A percentile compares a stretch with the other conserved stretches of the same genome.
Conservation (phyloP, 2,888 invertebrate species). For the Alloscopus bannaensis region DNA sequence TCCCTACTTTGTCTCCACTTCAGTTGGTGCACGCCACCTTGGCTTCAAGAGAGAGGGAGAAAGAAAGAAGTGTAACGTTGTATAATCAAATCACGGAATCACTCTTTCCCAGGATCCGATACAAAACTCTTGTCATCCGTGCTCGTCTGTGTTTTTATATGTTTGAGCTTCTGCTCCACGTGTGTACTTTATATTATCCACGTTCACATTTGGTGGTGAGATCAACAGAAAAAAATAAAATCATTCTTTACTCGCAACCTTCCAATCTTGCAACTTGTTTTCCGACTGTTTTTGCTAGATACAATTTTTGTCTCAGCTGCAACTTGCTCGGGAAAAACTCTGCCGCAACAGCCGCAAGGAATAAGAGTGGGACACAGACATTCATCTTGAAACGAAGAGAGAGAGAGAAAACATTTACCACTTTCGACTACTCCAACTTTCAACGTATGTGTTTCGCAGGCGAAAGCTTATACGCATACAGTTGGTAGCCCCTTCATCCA, state of each 20-base stretch:
- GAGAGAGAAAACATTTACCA: slow-evolving; percentile 34
- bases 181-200: too few species aligned
- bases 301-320: slow-evolving; percentile 34
- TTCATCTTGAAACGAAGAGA: slow-evolving; percentile 33
- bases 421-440: too few species aligned
- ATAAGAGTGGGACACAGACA: slow-evolving; percentile 24
- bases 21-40: not conserved
- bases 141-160: slow-evolving; percentile 1
- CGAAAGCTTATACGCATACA: too few species aligned
- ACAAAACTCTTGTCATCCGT: slow-evolving; percentile 4
- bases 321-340: slow-evolving; percentile 14
- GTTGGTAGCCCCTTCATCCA: not conserved
- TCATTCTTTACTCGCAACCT: too few species aligned
- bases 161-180: slow-evolving; percentile 29
- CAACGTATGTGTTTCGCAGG: too few species aligned
- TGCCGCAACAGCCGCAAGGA: slow-evolving; percentile 58
- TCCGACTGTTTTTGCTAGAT: slow-evolving; percentile 24
- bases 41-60: not conserved
- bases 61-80: not conserved
- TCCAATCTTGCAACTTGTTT: slow-evolving; percentile 45
- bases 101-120: slow-evolving; percentile 19
- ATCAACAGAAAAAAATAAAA: slow-evolving; percentile 48
- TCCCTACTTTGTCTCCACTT: not conserved
- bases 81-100: slow-evolving; percentile 38
- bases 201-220: slow-evolving; percentile 26